Evolutionary conservation across 2,113 vertebrate species (phyloP), one percentile per base, ranked within the genome.

Genomic region (Anguilla japonica): DNA sequence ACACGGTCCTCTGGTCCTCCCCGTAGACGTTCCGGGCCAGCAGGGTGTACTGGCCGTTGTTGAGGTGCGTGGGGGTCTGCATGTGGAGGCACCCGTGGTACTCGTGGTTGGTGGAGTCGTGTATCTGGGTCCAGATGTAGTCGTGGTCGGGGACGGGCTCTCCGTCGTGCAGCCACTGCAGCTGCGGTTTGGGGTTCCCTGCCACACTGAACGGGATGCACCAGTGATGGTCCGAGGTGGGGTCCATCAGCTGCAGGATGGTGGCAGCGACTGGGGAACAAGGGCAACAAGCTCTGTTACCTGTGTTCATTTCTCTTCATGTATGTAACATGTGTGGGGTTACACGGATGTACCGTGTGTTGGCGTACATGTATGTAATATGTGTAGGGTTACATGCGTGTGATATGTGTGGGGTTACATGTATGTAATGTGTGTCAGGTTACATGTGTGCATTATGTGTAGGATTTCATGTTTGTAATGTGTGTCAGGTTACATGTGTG

Each of bases 191-290:
- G 84, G 98, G 98, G 91, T 99, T 99, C 81, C 98, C 98, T 1
- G 94, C 97, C 94, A 99, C 97, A 90, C 96, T 98, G 96, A 99
- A 99, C 80, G 97, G 97, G 92, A 99, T 99, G 94, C 98, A 99
- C 98, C 98, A 99, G 93, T 98, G 97, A 93, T 98, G 98, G 94
- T 97, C 96, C 82, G 92, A 94, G 91, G 95, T 94, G 3, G 98
- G 97, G 92, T 90, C 90, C 91, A 97, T 94, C 91, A 99, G 96
- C 93, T 97, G 95, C 60, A 96, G 95, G 92, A 99, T 98, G 91
- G 94, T 97, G 92, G 98, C 98, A 89, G 97, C 95, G 95, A 99
- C 98, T 99, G 92, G 29, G 50, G 7, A 89, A 94, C 93, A 88
- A 79, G 92, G 94, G 93, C 93, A 94, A 96, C 60, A 26, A 20